Evolutionary conservation across 2,113 vertebrate species (phyloP).

Genomic region (Pterocles orientalis): DNA sequence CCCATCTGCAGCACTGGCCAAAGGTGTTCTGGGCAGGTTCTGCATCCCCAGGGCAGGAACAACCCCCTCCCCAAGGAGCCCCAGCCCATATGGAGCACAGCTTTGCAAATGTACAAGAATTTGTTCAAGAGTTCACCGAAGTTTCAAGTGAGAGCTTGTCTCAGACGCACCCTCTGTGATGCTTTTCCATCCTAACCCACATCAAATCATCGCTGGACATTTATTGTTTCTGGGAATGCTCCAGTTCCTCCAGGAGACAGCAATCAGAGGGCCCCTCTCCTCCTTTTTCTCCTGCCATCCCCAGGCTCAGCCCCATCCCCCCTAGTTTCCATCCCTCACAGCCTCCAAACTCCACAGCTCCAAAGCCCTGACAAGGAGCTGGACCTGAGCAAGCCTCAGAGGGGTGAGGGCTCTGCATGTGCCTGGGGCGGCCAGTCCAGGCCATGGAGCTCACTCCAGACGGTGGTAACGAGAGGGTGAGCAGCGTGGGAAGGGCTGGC

Average conservation of each 20-base stretch:
- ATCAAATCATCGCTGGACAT: constrained; percentile 52
- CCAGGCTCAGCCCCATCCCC: neutral
- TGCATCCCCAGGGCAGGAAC: neutral
- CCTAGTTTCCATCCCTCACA: neutral
- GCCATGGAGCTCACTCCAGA: neutral
- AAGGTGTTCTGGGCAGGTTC: constrained; percentile 18
- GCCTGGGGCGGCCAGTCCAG: neutral
- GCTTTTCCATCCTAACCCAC: constrained; percentile 51
- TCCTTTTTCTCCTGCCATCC: constrained; percentile 47
- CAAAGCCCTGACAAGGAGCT: neutral
- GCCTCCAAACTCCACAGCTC: neutral
- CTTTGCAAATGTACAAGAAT: constrained; percentile 21
- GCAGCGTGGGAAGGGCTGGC: neutral
- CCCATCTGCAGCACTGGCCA: neutral
- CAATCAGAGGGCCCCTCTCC: neutral
- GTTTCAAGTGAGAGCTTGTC: constrained; percentile 27
- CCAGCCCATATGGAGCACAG: constrained; percentile 17
- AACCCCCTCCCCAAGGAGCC: neutral
- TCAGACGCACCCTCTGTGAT: constrained; percentile 35
- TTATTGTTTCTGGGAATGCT: constrained; percentile 69
- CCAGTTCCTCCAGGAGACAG: constrained; percentile 50
- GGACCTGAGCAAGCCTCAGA: neutral
- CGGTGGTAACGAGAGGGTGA: neutral
- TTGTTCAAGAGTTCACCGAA: constrained; percentile 29
- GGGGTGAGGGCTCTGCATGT: neutral